Base-by-base conservation (phyloP, 2,797 vertebrate species). In the Lophius americanus region DNA sequence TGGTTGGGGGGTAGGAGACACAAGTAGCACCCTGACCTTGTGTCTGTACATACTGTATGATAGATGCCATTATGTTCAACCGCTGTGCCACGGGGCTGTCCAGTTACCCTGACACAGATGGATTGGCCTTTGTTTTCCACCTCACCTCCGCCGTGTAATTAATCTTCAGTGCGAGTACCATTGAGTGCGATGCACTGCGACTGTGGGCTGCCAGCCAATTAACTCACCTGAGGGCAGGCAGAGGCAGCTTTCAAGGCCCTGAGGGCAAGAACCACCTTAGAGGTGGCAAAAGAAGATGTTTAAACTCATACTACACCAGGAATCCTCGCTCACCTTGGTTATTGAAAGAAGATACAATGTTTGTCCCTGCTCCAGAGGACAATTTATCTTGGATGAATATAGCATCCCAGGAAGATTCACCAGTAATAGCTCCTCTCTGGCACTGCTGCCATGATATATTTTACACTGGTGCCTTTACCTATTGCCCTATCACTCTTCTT, bases 101-200 rank as follows among this genome's bases (percentile, higher is more conserved):
- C 91, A 83, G 88, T 88, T 68, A 84, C 78, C 84, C 82, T 85
- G 90, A 92, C 88, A 35, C 88, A 90, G 93, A 94, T 91, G 85
- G 88, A 94, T 93, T 68, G 84, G 87, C 79, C 90, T 91, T 92
- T 93, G 88, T 92, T 91, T 91, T 81, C 75, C 60, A 69, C 73
- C 63, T 81, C 83, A 90, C 91, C 85, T 92, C 79, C 58, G 42
- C 85, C n/a, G 73, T 73, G 83, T 88, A 87, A 94, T 94, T 91
- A 89, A 93, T 94, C 93, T 93, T 89, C 76, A 70, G 54, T 38
- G 64, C 0, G 60, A 80, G 85, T 85, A 23, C 83, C 70, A 75
- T 79, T 75, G 78, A 70, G 52, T 73, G 71, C 70, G 75, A 60
- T 39, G 64, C 48, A 10, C 50, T 51, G 51, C 52, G 43, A 65